Evolutionary conservation across 2,797 vertebrate genomes (phyloP).

Genomic region (Danio kyathit): DNA sequence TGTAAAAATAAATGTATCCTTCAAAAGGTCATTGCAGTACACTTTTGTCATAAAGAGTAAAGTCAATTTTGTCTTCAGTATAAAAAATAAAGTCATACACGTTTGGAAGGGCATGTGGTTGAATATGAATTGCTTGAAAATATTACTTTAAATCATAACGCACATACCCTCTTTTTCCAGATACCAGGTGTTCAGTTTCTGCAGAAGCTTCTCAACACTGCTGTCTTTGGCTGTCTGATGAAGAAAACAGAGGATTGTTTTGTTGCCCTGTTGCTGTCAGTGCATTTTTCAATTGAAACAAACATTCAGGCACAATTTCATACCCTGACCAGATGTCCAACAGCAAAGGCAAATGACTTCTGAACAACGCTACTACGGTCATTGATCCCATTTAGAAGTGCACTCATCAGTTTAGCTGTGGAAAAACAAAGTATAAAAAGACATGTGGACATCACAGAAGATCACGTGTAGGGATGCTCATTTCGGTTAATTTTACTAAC

Average conservation of each 20-base stretch:
- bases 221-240: constrained; percentile 91
- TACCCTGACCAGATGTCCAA: constrained; percentile 96
- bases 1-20: too few relatives aligned
- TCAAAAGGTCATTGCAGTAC: too few relatives aligned
- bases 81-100: neutral
- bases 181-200: constrained; percentile 93
- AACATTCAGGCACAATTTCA: constrained; percentile 59
- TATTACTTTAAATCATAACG: neutral
- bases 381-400: constrained; percentile 90
- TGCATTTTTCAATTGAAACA: neutral
- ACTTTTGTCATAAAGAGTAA: neutral
- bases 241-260: neutral
- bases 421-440: neutral
- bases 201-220: constrained; percentile 92
- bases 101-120: neutral
- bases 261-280: neutral
- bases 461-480: too few relatives aligned
- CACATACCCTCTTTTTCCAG: constrained; percentile 95
- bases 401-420: constrained; percentile 95
- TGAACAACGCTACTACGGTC: constrained; percentile 93
- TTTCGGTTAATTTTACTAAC: too few relatives aligned
- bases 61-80: neutral
- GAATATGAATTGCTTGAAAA: neutral
- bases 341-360: constrained; percentile 93
- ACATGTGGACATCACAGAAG: too few relatives aligned